Percentiles rank a stretch among this genome's conserved stretches.
Conservation (phyloP, 2,888 invertebrate genomes). For the Drosophila mimetica region DNA sequence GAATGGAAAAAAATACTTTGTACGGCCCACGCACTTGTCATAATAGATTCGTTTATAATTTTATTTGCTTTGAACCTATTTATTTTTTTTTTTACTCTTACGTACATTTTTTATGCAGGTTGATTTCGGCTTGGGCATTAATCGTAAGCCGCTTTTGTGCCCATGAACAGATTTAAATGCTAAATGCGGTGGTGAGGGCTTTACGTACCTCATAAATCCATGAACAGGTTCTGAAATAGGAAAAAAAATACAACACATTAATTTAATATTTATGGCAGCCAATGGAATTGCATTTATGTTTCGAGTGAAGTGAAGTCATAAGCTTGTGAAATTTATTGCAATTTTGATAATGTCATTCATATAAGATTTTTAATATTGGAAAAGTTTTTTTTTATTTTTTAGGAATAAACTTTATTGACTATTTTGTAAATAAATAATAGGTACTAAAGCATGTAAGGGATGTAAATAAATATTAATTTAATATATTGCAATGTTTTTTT, state of each 20-base stretch:
- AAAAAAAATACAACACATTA: conserved; percentile 15
- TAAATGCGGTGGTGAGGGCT: conserved; percentile 17
- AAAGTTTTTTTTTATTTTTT: not conserved
- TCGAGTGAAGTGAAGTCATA: too few relatives aligned
- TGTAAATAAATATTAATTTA: not conserved
- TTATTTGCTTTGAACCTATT: conserved; percentile 39
- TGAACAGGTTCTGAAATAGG: conserved; percentile 61
- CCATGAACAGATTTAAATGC: conserved; percentile 37
- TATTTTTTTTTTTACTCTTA: conserved; percentile 27
- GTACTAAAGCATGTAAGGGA: not conserved
- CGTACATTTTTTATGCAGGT: conserved; percentile 52
- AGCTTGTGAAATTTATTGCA: not conserved
- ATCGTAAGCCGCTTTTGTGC: conserved; percentile 67
- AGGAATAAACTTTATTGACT: not conserved
- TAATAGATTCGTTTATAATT: conserved; percentile 75
- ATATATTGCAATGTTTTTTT: not conserved
- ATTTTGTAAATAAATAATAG: not conserved
- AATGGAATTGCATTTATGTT: conserved; percentile 1
- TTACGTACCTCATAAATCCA: conserved; percentile 72
- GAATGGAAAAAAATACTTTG: conserved; percentile 29
- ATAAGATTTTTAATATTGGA: not conserved
- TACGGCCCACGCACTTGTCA: conserved; percentile 74
- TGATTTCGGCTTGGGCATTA: conserved; percentile 40
- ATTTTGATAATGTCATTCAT: not conserved
- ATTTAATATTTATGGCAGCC: conserved; percentile 18